phyloP scores from a whole-genome alignment of 2,888 invertebrate genomes.

The Carcina quercana region DNA sequence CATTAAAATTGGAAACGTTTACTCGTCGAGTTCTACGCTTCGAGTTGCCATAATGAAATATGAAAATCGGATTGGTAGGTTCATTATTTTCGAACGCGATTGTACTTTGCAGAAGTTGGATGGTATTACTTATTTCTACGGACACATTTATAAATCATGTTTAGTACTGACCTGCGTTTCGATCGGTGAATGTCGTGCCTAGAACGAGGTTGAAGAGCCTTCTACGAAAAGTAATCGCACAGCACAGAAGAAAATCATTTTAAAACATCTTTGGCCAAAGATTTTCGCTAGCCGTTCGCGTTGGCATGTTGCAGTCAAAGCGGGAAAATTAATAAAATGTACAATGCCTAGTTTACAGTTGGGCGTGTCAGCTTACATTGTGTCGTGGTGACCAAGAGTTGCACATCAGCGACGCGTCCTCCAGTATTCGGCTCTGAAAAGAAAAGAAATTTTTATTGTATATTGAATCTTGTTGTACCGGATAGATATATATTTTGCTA shows the following conservation, averaged over 20 bases:
- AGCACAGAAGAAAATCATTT: conserved; percentile 1
- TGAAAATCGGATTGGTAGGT: too few species aligned
- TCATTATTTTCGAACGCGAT: too few species aligned
- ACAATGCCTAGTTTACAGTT: conserved; percentile 1
- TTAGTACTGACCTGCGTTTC: too few species aligned
- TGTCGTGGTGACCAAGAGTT: conserved; percentile 94
- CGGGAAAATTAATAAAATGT: background rate
- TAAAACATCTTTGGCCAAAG: conserved; percentile 59
- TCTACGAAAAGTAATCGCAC: too few species aligned
- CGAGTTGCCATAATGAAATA: background rate
- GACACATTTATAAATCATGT: too few species aligned
- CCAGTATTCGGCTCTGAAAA: conserved; percentile 91
- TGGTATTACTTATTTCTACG: too few species aligned
- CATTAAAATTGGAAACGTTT: background rate
- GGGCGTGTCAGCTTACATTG: conserved; percentile 82
- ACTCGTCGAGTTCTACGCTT: background rate
- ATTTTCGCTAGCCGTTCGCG: conserved; percentile 47
- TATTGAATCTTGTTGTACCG: conserved; percentile 16
- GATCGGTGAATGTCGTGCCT: too few species aligned
- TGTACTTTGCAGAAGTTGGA: too few species aligned
- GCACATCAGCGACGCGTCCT: conserved; percentile 93
- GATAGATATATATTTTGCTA: too few species aligned
- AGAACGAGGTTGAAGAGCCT: too few species aligned
- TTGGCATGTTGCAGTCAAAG: conserved; percentile 19
- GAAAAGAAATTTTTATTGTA: conserved; percentile 40